Evolutionary conservation across 2,113 vertebrate species (phyloP).

Genomic region (Nycticorax nycticorax): DNA sequence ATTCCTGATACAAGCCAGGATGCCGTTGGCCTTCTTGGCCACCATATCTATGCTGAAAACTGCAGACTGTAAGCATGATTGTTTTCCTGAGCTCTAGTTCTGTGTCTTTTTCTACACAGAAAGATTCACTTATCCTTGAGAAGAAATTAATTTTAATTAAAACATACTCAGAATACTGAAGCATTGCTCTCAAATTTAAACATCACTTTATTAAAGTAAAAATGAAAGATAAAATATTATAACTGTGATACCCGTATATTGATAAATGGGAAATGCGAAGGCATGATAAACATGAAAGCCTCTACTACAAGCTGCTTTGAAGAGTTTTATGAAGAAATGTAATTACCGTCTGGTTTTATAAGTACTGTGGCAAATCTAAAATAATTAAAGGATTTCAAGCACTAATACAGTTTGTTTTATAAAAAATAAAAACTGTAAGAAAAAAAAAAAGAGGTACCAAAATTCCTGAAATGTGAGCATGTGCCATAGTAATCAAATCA

Average conservation of each 20-base stretch:
- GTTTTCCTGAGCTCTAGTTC: background rate
- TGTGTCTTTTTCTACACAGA: background rate
- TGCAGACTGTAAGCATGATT: background rate
- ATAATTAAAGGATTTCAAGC: background rate
- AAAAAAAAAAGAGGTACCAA: background rate
- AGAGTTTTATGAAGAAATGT: background rate
- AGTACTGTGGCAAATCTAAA: background rate
- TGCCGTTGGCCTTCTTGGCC: no score
- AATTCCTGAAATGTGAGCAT: background rate
- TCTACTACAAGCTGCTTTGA: background rate
- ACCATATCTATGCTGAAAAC: background rate
- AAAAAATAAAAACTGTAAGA: background rate
- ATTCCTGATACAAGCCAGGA: no score
- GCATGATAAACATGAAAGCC: background rate
- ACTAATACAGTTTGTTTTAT: background rate
- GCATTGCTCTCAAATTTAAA: background rate
- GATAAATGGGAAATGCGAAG: background rate
- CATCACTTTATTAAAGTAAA: background rate
- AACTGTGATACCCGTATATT: background rate
- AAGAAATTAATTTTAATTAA: background rate
- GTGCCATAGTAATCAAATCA: background rate
- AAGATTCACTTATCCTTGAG: background rate
- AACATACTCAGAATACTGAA: background rate
- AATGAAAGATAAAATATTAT: background rate
- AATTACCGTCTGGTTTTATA: background rate